Evolutionary conservation across 2,797 vertebrate genomes (phyloP), one percentile per base, ranked within the genome.

Genomic region (Yasuhikotakia modesta): DNA sequence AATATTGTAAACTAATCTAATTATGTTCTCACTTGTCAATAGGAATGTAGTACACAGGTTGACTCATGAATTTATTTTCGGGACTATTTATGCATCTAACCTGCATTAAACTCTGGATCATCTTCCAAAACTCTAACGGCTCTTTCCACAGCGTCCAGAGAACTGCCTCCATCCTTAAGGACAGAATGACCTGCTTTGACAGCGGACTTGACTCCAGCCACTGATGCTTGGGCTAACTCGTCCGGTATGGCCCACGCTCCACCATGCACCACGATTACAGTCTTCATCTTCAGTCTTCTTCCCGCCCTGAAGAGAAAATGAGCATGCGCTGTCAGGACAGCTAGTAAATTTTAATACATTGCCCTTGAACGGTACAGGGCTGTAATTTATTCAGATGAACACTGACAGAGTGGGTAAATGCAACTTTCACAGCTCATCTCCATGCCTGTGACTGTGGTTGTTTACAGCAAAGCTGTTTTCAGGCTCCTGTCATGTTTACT

Each of bases 171-270:
- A 50, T 45, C 78, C 66, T 85, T 87, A 71, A 95, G 86, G 22
- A 90, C 86, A 11, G 81, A 73, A 77, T 84, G 88, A 0, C 91
- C 93, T 21, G 79, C 76, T 4, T 65, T 10, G 1, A 89, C 91
- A 17, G 93, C 92, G 21, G 65, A 72, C 82, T 93, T 94, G 1
- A 94, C 92, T 66, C 93, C 94, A 8, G 78, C 83, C 30, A 91
- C 83, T 21, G 85, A 91, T 19, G 75, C 85, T 57, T 89, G 53
- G 21, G 88, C 87, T 81, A 92, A 79, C 7, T 86, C 52, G 35
- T 94, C 89, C 0, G 93, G 92, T 57, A 94, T 91, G 73, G 92
- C 88, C 92, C 93, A 94, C 0, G 93, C 94, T 0, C 94, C 93
- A 0, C 94, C 94, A 10, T 94, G 94, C 58, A 94, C 93, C 0